Conservation (phyloP, 2,113 vertebrate species). For the Pleuronectes platessa region DNA sequence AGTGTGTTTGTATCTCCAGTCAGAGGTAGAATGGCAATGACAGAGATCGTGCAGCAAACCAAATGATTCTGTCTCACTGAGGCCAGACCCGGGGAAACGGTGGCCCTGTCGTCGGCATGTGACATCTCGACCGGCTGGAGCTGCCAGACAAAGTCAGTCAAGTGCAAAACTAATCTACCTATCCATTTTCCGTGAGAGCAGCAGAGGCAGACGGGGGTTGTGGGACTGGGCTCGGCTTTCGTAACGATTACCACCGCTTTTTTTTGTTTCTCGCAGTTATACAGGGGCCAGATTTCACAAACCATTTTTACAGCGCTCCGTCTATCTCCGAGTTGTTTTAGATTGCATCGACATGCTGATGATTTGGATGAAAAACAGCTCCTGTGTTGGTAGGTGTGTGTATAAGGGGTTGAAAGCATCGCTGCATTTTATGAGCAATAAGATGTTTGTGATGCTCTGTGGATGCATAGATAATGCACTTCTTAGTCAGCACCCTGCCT, state of each 20-base stretch:
- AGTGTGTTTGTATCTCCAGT: conserved; percentile 6
- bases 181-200: conserved; percentile 65
- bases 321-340: conserved; percentile 59
- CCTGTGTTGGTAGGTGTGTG: conserved; percentile 39
- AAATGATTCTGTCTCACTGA: conserved; percentile 36
- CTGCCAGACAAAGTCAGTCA: conserved; percentile 72
- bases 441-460: conserved; percentile 64
- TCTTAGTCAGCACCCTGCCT: conserved; percentile 72
- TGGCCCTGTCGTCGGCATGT: conserved; percentile 45
- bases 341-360: conserved; percentile 64
- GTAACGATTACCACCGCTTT: conserved; percentile 49
- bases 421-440: conserved; percentile 71
- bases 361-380: conserved; percentile 68
- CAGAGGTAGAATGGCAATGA: conserved; percentile 4
- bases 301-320: conserved; percentile 41
- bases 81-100: conserved; percentile 45
- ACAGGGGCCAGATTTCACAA: conserved; percentile 60
- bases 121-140: conserved; percentile 41
- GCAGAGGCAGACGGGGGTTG: conserved; percentile 58
- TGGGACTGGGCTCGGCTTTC: conserved; percentile 64
- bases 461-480: conserved; percentile 67
- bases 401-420: conserved; percentile 45
- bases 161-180: conserved; percentile 78
- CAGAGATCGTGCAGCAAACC: conserved; percentile 20
- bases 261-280: conserved; percentile 51